Base-by-base conservation (phyloP, 1,140 invertebrate species). In the Plodia interpunctella region DNA sequence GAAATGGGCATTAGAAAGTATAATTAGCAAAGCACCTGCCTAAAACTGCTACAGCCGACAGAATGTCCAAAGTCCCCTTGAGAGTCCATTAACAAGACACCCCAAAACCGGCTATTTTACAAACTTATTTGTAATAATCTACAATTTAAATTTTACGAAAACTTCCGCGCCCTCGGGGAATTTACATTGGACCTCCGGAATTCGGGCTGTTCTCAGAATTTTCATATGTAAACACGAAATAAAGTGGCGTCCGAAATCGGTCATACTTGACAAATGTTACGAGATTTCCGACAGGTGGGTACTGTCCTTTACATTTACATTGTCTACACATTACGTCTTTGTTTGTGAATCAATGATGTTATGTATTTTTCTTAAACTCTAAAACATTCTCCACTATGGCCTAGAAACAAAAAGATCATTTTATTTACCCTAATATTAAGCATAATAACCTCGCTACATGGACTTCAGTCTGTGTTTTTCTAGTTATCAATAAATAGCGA, bases 41-140 rank as follows among this genome's bases (percentile, higher is more conserved):
- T 5, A 44, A 44, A n/a, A n/a, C 38, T 44, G 15, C 1, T 2
- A 44, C 5, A n/a, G 2, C 38, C 10, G 6, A 44, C 38, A 44
- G 15, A 44, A 44, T 44, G 38, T n/a, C 38, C 19, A 25, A 52
- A 53, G 20, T 25, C 19, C 13, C 8, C 51, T 20, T 1, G 9
- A 49, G 28, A 61, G 58, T 66, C 63, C 60, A 68, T 70, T 68
- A 70, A 58, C 57, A 57, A 25, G 56, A 52, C 11, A 55, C 51
- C 32, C n/a, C 25, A 56, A 60, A 44, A 57, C 57, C 59, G 50
- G 62, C 62, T 55, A 65, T 68, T 71, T 67, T 62, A 71, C 53
- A 62, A 70, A 68, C 62, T 68, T 66, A 74, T 74, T 71, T 71
- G 62, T 67, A 67, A 66, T 63, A 59, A 71, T 74, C 59, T 74